Evolutionary conservation across 2,113 vertebrate species (phyloP).

Genomic region (Tringa solitaria): DNA sequence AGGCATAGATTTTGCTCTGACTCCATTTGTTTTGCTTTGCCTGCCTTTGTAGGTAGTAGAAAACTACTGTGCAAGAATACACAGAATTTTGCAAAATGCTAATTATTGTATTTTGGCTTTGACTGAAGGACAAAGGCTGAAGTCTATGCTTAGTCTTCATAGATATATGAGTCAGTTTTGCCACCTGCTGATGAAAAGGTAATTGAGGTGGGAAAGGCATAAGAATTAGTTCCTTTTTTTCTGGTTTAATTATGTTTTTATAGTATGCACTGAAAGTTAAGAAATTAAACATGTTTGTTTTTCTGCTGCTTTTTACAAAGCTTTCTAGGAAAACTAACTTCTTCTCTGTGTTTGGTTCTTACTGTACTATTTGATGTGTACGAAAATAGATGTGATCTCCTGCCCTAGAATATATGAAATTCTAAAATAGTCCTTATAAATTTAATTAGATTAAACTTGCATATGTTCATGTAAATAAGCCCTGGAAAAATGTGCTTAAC

Average conservation of each 20-base stretch:
- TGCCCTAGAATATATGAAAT: not conserved
- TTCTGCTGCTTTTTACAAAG: not conserved
- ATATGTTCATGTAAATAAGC: not conserved
- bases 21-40: slow-evolving; percentile 14
- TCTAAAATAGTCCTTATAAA: not conserved
- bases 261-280: not conserved
- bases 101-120: not conserved
- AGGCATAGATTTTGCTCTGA: not conserved
- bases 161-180: slow-evolving; percentile 19
- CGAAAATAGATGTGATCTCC: not conserved
- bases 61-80: not conserved
- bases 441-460: not conserved
- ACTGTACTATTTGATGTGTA: not conserved
- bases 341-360: not conserved
- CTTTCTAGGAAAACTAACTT: not conserved
- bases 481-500: not conserved
- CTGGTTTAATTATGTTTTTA: not conserved
- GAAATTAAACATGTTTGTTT: not conserved
- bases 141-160: not conserved
- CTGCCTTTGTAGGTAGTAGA: not conserved
- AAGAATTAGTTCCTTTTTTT: not conserved
- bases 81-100: not conserved
- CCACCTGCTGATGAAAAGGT: slow-evolving; percentile 38
- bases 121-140: not conserved
- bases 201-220: not conserved